Evolutionary conservation across 2,113 vertebrate species (phyloP).

Genomic region (Coregonus clupeaformis): DNA sequence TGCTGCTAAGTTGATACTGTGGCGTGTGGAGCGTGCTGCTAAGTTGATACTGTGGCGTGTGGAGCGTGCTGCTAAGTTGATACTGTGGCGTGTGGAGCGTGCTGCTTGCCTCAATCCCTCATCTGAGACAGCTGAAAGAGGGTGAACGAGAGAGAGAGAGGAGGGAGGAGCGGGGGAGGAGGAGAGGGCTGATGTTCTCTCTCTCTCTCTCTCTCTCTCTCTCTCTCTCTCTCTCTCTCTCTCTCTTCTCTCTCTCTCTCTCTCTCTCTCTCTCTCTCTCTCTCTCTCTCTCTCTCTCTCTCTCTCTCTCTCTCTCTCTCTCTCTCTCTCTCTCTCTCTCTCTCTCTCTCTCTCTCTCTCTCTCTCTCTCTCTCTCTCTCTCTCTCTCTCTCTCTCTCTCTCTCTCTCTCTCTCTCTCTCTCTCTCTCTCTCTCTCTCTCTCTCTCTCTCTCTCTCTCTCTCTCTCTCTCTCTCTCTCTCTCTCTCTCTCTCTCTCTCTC

Average conservation of each 20-base stretch:
- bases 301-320: conserved; percentile 33
- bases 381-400: too few relatives aligned
- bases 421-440: conserved; percentile 33
- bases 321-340: conserved; percentile 21
- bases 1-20: conserved; percentile 38
- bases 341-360: too few relatives aligned
- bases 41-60: conserved; percentile 36
- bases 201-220: neutral
- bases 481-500: too few relatives aligned
- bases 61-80: conserved; percentile 17
- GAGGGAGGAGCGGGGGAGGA: conserved; percentile 36
- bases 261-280: conserved; percentile 27
- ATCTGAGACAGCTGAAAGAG: conserved; percentile 74
- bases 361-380: too few relatives aligned
- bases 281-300: conserved; percentile 29
- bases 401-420: conserved; percentile 29
- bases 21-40: conserved; percentile 12
- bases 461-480: too few relatives aligned
- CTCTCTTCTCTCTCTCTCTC: too few relatives aligned
- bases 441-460: conserved; percentile 13
- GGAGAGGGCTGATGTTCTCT: conserved; percentile 45
- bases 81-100: conserved; percentile 27
- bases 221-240: too few relatives aligned
- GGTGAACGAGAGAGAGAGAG: conserved; percentile 42
- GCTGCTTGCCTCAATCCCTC: neutral